Conservation (phyloP, 2,113 vertebrate genomes). For the Saguinus imperator region DNA sequence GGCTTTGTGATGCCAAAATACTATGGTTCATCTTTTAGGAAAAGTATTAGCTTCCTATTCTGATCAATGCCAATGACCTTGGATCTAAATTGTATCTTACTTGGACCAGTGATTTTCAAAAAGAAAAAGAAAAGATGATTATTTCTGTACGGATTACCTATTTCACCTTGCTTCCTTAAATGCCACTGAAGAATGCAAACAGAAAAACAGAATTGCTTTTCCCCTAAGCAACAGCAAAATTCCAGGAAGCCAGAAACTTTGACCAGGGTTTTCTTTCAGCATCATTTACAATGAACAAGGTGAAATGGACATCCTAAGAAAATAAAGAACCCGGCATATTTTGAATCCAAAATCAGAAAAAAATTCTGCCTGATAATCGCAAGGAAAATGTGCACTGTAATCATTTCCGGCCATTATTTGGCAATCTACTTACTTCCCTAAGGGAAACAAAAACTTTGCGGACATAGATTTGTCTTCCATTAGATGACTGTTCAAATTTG, state of each 20-base stretch:
- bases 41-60: neutral
- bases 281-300: slow-evolving; percentile 18
- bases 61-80: neutral
- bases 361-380: neutral
- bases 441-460: neutral
- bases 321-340: neutral
- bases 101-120: neutral
- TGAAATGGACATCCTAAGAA: neutral
- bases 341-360: neutral
- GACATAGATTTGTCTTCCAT: neutral
- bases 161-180: slow-evolving; percentile 27
- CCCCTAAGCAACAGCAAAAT: neutral
- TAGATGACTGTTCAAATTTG: neutral
- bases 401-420: neutral
- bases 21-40: neutral
- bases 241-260: neutral
- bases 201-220: neutral
- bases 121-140: neutral
- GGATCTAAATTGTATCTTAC: neutral
- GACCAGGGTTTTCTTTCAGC: neutral
- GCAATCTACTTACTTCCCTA: neutral
- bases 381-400: neutral
- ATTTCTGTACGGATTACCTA: neutral
- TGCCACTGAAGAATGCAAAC: neutral
- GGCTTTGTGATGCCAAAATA: neutral